Evolutionary conservation across 2,888 invertebrate genomes (phyloP).

Genomic region (Esperia sulphurella): DNA sequence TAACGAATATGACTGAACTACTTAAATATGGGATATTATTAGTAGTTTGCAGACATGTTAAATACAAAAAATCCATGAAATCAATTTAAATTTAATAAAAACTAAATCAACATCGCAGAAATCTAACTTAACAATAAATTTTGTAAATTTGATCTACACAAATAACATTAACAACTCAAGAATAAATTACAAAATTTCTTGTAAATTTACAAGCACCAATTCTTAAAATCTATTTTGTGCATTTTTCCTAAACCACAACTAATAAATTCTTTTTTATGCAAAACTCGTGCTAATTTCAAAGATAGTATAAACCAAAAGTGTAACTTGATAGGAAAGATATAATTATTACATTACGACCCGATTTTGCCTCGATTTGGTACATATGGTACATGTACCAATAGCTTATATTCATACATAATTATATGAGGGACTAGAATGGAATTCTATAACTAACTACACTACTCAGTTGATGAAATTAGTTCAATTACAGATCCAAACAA

Average conservation of each 20-base stretch:
- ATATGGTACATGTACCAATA: neutral
- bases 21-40: neutral
- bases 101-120: conserved; percentile 6
- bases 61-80: conserved; percentile 2
- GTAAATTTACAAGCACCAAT: conserved; percentile 9
- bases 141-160: neutral
- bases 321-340: neutral
- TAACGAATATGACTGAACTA: neutral
- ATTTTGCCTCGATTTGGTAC: neutral
- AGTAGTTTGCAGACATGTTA: conserved; percentile 12
- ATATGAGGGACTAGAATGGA: neutral
- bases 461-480: neutral
- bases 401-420: neutral
- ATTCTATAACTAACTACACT: neutral
- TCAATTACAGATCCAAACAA: neutral
- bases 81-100: conserved; percentile 10
- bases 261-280: neutral
- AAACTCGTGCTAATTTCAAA: neutral
- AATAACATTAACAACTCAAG: neutral
- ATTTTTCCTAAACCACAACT: neutral
- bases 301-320: neutral
- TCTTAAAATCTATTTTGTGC: conserved; percentile 6
- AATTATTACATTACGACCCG: neutral
- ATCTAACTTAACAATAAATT: neutral
- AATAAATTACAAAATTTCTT: neutral